These are phyloP conservation scores for Chaetops frenatus DNA, from an alignment of 2,113 vertebrate species.

Conservation along the genomic window DNA sequence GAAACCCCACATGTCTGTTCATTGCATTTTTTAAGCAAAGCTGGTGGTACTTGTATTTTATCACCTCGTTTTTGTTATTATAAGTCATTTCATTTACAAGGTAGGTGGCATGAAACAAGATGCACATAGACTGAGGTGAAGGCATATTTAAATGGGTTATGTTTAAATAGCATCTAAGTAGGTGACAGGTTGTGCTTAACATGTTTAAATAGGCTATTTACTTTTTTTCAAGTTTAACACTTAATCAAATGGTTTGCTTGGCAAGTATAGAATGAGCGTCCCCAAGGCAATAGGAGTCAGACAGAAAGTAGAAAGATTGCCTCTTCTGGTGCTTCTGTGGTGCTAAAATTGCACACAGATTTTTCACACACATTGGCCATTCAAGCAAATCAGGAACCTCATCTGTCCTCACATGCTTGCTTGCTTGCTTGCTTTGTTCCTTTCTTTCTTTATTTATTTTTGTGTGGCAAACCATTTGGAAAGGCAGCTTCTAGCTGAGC, in stretches of 20 bases:
- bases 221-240: background rate
- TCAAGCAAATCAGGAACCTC: background rate
- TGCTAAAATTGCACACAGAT: background rate
- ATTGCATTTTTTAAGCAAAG: background rate
- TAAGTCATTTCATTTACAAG: background rate
- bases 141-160: background rate
- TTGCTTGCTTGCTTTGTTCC: background rate
- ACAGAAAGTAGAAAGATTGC: background rate
- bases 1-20: background rate
- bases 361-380: background rate
- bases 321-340: background rate
- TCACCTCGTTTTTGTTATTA: background rate
- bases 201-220: slow-evolving; percentile 24
- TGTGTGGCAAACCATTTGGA: background rate
- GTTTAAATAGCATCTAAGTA: slow-evolving; percentile 7
- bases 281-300: background rate
- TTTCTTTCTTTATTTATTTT: background rate
- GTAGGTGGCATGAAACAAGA: background rate
- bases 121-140: background rate
- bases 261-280: background rate
- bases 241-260: slow-evolving; percentile 7
- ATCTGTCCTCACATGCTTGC: background rate
- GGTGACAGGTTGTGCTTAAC: slow-evolving; percentile 16
- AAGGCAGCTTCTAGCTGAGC: background rate
- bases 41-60: background rate